Evolutionary conservation across 2,888 invertebrate species (phyloP), one percentile per base, ranked within the genome.

Genomic region (Andrena hattorfiana): DNA sequence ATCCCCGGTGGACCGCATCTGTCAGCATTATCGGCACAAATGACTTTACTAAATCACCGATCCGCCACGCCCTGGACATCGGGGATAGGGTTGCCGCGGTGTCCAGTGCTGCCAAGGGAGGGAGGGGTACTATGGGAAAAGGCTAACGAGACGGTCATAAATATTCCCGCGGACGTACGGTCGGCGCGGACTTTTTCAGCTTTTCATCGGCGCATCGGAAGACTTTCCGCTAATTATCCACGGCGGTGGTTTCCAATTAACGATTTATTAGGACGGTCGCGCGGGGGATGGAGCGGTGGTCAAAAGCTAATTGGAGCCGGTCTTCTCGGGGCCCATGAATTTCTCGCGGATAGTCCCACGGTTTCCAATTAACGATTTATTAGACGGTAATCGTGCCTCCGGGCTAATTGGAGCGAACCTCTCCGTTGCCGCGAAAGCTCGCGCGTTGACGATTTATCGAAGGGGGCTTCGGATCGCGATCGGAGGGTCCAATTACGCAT

Each of bases 41-140:
- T 93, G 92, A 92, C 91, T 91, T 90, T 85, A 88, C 87, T 93
- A 93, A 93, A 93, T 93, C 93, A 93, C 89, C 86, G 89, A 93
- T 93, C 89, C 87, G 91, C 92, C 93, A 93, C 93, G 93, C 93
- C 93, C 92, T 92, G 93, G 93, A 91, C 93, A 91, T 83, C 84
- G 88, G 75, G 90, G 91, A 93, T 93, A 92, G 92, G 91, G 93
- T 93, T 93, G 90, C 92, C 89, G 77, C 72, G 90, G 92, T 92
- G 91, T 93, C 92, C 92, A 91, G 89, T 90, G 78, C 26, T 69
- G 81, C 73, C 71, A 76, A 60, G 49, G 26, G 69, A 74, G 75
- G 74, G 80, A 66, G 67, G 23, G 77, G 70, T 69, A 32, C 49
- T 74, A 49, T 73, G 83, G 86, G 86, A 62, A 81, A 81, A 75